These are phyloP conservation scores for Sardina pilchardus DNA, from an alignment of 2,113 vertebrate genomes.

Conservation along the genomic window DNA sequence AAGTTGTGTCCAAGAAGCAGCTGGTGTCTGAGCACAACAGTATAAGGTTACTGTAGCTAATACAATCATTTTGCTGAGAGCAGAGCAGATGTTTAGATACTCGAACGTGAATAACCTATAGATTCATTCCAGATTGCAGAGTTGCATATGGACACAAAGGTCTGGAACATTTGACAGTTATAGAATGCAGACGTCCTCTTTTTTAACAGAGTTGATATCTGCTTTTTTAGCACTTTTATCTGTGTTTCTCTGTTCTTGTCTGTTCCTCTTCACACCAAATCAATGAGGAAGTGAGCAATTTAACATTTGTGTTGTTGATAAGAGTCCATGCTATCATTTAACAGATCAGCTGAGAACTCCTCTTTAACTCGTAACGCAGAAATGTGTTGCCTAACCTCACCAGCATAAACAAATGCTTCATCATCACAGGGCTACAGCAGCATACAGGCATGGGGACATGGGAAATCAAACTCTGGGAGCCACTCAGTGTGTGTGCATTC, in stretches of 20 bases:
- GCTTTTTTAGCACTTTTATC: not conserved
- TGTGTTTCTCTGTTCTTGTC: not conserved
- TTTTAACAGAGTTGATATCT: not conserved
- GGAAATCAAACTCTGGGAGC: not conserved
- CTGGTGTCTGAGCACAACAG: conserved; percentile 6
- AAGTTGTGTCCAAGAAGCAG: not conserved
- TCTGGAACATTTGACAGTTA: not conserved
- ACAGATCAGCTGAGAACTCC: not conserved
- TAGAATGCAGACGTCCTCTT: not conserved
- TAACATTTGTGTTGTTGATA: no score
- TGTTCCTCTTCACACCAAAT: not conserved
- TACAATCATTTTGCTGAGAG: not conserved
- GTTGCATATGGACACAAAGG: not conserved
- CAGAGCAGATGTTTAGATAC: not conserved
- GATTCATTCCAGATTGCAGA: not conserved
- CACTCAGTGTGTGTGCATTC: no score
- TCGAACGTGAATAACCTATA: not conserved
- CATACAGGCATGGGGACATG: not conserved
- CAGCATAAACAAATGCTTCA: not conserved
- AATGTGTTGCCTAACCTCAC: not conserved
- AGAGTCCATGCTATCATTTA: not conserved
- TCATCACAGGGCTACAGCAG: not conserved
- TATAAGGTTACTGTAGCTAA: not conserved
- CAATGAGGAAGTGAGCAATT: not conserved
- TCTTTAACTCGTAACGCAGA: not conserved